Percentiles rank a stretch among this genome's conserved stretches.
Evolutionary conservation across 1,140 invertebrate genomes (phyloP).

Genomic region (Parapsyche elsis): DNA sequence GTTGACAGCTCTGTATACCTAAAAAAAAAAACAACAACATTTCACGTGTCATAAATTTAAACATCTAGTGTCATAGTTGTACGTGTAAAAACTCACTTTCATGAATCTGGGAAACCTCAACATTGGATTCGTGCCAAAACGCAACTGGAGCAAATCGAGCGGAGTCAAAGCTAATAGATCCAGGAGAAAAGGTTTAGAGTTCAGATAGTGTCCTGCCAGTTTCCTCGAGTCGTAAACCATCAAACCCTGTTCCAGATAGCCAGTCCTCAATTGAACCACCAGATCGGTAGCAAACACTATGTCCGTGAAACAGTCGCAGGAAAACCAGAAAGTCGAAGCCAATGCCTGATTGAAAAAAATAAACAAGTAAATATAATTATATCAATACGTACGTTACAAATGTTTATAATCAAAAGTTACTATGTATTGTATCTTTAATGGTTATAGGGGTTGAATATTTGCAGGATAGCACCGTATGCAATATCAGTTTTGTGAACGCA

Average conservation of each 20-base stretch:
- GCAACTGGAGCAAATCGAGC: slow-evolving; percentile 86
- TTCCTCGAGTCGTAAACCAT: slow-evolving; percentile 94
- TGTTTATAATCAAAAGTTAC: too few relatives aligned
- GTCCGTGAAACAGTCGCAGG: slow-evolving; percentile 86
- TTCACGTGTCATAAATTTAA: slow-evolving; percentile 52
- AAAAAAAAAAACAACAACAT: slow-evolving; percentile 58
- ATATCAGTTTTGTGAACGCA: too few relatives aligned
- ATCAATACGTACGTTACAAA: too few relatives aligned
- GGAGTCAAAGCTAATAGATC: slow-evolving; percentile 87
- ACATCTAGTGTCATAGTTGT: slow-evolving; percentile 51
- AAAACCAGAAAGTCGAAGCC: slow-evolving; percentile 79
- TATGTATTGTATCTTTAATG: too few relatives aligned
- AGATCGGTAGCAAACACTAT: slow-evolving; percentile 89
- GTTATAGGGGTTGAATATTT: too few relatives aligned
- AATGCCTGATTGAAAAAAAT: slow-evolving; percentile 69
- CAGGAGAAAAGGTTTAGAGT: slow-evolving; percentile 86
- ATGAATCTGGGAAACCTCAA: slow-evolving; percentile 86
- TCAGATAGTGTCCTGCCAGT: slow-evolving; percentile 88
- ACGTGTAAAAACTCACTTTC: slow-evolving; percentile 68
- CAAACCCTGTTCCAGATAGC: slow-evolving; percentile 94
- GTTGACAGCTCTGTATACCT: slow-evolving; percentile 90
- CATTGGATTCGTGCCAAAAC: slow-evolving; percentile 82
- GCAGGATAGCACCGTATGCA: too few relatives aligned
- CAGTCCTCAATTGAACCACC: slow-evolving; percentile 90
- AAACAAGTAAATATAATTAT: too few relatives aligned